These are phyloP conservation scores for Aplysina aerophoba DNA, from an alignment of 37 sponge, comb jelly and placozoan genomes.

Conservation along the genomic window DNA sequence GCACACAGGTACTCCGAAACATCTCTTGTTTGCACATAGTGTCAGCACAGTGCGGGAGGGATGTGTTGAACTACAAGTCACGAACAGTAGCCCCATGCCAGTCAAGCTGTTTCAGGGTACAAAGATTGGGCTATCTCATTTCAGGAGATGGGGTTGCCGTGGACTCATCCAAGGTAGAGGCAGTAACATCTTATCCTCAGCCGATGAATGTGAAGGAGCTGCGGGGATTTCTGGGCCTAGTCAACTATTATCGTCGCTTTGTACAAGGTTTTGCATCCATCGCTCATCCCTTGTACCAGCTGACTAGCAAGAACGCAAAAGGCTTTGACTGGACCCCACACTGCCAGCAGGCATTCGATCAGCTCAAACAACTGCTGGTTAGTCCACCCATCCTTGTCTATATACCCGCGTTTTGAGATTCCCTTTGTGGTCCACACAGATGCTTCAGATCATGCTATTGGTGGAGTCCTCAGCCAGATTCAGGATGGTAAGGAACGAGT, in stretches of 20 bases:
- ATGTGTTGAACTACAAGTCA: no score
- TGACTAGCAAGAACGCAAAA: slow-evolving; percentile 40
- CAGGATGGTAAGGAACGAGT: slow-evolving; percentile 40
- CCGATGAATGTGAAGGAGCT: neutral
- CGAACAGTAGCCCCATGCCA: no score
- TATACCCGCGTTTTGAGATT: slow-evolving; percentile 24
- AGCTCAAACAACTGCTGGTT: slow-evolving; percentile 46
- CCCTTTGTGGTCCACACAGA: slow-evolving; percentile 32
- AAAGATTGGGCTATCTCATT: neutral
- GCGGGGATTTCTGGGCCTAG: neutral
- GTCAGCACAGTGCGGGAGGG: no score
- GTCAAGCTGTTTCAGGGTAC: no score
- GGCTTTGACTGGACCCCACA: slow-evolving; percentile 37
- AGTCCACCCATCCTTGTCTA: slow-evolving; percentile 38
- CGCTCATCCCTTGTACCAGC: slow-evolving; percentile 39
- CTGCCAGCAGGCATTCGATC: slow-evolving; percentile 46
- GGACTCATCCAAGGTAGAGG: slow-evolving; percentile 30
- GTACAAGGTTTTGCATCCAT: slow-evolving; percentile 32
- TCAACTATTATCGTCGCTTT: slow-evolving; percentile 55
- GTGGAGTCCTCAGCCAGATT: slow-evolving; percentile 43
- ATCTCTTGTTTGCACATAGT: no score
- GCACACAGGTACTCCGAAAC: no score
- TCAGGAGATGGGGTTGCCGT: slow-evolving; percentile 37
- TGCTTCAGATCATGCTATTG: slow-evolving; percentile 42
- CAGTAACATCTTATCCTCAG: slow-evolving; percentile 1